Evolutionary conservation across 1,140 invertebrate species (phyloP).

Genomic region (Neoseiulus cucumeris): DNA sequence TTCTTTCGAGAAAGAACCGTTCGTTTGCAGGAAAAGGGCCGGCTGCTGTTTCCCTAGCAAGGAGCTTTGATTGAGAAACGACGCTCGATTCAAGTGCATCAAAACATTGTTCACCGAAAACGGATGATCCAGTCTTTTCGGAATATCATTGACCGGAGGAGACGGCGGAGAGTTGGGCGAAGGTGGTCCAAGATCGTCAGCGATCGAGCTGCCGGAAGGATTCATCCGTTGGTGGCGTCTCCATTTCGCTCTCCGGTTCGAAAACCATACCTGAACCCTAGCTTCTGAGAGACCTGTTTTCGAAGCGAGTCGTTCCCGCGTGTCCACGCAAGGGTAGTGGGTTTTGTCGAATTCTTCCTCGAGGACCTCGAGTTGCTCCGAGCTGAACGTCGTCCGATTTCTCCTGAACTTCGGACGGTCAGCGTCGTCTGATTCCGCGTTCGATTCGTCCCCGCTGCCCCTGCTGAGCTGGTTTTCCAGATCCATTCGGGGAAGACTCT

Average conservation of each 20-base stretch:
- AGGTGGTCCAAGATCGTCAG: neutral
- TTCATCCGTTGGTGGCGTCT: slow-evolving; percentile 83
- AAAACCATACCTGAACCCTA: slow-evolving; percentile 95
- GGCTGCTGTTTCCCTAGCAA: no score
- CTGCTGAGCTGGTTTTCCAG: neutral
- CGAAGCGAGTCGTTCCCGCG: slow-evolving; percentile 65
- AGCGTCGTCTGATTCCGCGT: slow-evolving; percentile 12
- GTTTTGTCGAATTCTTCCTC: slow-evolving; percentile 90
- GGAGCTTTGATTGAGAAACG: no score
- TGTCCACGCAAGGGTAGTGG: slow-evolving; percentile 86
- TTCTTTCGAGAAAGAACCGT: no score
- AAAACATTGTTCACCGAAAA: neutral
- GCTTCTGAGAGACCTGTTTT: slow-evolving; percentile 85
- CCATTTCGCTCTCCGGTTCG: slow-evolving; percentile 94
- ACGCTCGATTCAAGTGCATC: neutral
- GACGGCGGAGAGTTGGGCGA: neutral
- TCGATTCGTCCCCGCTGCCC: neutral
- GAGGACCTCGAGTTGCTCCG: slow-evolving; percentile 75
- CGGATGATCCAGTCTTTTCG: neutral
- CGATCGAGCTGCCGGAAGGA: neutral
- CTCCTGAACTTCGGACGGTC: slow-evolving; percentile 42
- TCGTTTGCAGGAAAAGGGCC: no score
- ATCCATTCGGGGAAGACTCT: neutral
- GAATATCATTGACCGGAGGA: neutral
- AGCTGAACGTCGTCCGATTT: slow-evolving; percentile 79